phyloP scores from a whole-genome alignment of 2,113 vertebrate genomes.

The Protobothrops flavoviridis region DNA sequence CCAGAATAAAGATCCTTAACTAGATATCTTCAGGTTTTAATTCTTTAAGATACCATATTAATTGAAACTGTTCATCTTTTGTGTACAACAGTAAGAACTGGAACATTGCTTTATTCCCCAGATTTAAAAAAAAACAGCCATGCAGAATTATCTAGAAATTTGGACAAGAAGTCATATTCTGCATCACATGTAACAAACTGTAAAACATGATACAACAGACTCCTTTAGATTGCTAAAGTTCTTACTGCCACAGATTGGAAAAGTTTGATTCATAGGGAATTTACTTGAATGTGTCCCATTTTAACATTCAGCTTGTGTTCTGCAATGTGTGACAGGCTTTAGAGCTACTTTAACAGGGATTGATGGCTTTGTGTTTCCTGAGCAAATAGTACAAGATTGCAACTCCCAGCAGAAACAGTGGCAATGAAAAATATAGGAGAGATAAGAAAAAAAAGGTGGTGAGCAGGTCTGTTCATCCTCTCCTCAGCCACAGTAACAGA shows the following conservation, averaged over 20 bases:
- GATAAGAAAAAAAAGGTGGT: background rate
- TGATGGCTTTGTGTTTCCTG: slow-evolving; percentile 33
- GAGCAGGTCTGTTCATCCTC: background rate
- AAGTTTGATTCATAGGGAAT: rapidly evolving
- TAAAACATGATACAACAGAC: background rate
- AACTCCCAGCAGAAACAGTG: slow-evolving; percentile 11
- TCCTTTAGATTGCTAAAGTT: background rate
- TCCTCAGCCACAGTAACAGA: background rate
- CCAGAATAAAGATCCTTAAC: background rate
- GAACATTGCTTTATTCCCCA: background rate
- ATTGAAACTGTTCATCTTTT: background rate
- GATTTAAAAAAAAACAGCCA: background rate
- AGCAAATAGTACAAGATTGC: background rate
- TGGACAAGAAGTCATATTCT: background rate
- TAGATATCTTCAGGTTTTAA: background rate
- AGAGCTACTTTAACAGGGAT: background rate
- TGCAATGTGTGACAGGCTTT: background rate
- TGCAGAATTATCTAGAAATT: background rate
- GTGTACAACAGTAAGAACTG: background rate
- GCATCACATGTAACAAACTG: background rate
- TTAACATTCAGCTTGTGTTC: background rate
- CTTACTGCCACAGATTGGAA: background rate
- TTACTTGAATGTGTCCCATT: background rate
- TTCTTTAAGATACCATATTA: background rate
- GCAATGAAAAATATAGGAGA: background rate